These are phyloP conservation scores for Nomada fabriciana DNA, from an alignment of 2,888 invertebrate species.

Conservation along the genomic window DNA sequence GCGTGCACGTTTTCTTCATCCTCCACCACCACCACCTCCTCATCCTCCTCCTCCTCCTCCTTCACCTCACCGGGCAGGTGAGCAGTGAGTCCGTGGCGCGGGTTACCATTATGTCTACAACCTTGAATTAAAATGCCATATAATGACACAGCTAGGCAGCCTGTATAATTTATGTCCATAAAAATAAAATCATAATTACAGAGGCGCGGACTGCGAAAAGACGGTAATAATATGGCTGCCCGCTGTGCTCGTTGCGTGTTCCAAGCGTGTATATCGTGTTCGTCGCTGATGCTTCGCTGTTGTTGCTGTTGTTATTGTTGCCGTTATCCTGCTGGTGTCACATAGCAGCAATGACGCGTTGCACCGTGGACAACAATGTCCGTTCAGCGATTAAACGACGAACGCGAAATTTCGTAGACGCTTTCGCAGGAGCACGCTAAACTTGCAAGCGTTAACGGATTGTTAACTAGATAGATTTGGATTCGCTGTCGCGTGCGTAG, in stretches of 20 bases:
- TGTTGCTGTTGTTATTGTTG: constrained; percentile 50
- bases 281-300: constrained; percentile 48
- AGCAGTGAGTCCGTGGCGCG: constrained; percentile 71
- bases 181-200: constrained; percentile 84
- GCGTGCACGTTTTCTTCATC: neutral
- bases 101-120: constrained; percentile 83
- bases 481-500: no score
- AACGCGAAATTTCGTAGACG: constrained; percentile 3
- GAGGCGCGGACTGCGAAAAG: constrained; percentile 82
- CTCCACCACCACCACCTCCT: constrained; percentile 25
- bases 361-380: neutral
- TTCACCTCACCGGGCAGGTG: constrained; percentile 71
- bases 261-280: constrained; percentile 65
- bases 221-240: constrained; percentile 81
- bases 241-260: constrained; percentile 70
- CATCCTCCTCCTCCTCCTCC: constrained; percentile 15
- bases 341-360: constrained; percentile 1
- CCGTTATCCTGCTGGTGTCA: constrained; percentile 44
- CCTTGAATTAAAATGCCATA: constrained; percentile 84
- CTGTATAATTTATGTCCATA: constrained; percentile 84
- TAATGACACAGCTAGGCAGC: constrained; percentile 82
- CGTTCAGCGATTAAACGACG: constrained; percentile 2
- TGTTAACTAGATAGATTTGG: no score
- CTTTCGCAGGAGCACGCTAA: no score
- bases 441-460: no score